Conservation (phyloP, 2,797 vertebrate species). For the Hippocampus kuda region DNA sequence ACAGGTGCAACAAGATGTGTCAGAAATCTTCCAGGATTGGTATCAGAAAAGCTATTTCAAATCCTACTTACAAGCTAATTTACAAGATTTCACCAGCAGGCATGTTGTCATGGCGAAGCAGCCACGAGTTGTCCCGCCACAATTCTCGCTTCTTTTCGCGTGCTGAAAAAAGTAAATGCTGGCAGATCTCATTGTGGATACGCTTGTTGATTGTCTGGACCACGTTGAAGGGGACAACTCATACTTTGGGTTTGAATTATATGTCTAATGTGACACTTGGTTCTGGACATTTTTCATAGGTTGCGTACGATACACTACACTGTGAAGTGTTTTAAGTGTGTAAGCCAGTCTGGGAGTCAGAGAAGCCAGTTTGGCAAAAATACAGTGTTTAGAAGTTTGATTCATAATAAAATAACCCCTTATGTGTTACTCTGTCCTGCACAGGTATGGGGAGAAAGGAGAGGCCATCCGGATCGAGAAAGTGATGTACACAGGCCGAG, state of each 20-base stretch:
- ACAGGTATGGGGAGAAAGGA: slow-evolving; percentile 88
- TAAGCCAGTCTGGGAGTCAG: background rate
- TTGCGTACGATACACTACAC: background rate
- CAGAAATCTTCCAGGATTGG: too few species aligned
- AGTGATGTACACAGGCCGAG: slow-evolving; percentile 88
- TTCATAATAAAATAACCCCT: background rate
- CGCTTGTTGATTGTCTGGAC: background rate
- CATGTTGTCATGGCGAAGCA: background rate
- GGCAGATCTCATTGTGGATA: background rate
- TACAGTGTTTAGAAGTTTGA: background rate
- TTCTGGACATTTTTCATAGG: background rate
- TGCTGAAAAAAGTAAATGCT: background rate
- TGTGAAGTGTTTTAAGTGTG: background rate
- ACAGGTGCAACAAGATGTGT: too few species aligned
- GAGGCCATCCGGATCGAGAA: slow-evolving; percentile 91
- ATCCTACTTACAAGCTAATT: background rate
- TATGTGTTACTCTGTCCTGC: slow-evolving; percentile 11
- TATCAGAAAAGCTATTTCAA: background rate
- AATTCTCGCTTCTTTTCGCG: background rate
- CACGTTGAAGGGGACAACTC: background rate
- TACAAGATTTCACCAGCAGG: too few species aligned
- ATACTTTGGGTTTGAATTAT: background rate
- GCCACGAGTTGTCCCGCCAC: background rate
- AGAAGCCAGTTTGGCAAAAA: background rate
- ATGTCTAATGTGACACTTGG: too few species aligned